These are phyloP conservation scores for Pseudomyrmex dendroicus DNA, from an alignment of 1,140 invertebrate species.

Conservation along the genomic window DNA sequence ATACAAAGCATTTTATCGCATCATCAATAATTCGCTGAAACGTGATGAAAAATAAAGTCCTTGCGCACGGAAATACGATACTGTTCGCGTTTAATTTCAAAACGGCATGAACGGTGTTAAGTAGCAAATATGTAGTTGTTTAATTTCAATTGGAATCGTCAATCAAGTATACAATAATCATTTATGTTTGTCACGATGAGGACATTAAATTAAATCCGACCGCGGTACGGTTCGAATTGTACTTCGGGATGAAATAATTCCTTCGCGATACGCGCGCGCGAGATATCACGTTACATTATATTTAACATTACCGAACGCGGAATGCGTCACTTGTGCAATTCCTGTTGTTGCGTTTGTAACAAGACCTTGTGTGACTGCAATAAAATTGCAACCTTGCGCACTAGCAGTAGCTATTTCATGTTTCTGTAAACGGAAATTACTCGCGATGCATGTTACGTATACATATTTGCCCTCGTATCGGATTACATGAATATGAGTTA, in stretches of 20 bases:
- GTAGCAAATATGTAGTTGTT: neutral
- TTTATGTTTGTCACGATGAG: neutral
- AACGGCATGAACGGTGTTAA: neutral
- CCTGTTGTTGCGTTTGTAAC: neutral
- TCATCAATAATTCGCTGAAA: no score
- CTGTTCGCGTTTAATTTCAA: no score
- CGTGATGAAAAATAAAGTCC: no score
- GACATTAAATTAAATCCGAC: constrained; percentile 20
- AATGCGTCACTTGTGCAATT: neutral
- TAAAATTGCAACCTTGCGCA: constrained; percentile 26
- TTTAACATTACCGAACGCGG: neutral
- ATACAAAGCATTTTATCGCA: no score
- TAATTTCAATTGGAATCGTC: constrained; percentile 39
- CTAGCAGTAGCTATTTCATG: no score
- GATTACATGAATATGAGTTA: neutral
- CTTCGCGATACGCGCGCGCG: neutral
- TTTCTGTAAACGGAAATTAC: constrained; percentile 12
- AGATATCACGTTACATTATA: constrained; percentile 2
- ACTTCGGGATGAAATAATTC: constrained; percentile 1
- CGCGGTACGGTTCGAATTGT: neutral
- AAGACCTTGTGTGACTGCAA: neutral
- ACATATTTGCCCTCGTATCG: neutral
- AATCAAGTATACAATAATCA: neutral
- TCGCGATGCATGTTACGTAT: neutral
- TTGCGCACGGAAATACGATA: no score